Evolutionary conservation across 2,888 invertebrate genomes (phyloP).

Genomic region (Coenonympha arcania): DNA sequence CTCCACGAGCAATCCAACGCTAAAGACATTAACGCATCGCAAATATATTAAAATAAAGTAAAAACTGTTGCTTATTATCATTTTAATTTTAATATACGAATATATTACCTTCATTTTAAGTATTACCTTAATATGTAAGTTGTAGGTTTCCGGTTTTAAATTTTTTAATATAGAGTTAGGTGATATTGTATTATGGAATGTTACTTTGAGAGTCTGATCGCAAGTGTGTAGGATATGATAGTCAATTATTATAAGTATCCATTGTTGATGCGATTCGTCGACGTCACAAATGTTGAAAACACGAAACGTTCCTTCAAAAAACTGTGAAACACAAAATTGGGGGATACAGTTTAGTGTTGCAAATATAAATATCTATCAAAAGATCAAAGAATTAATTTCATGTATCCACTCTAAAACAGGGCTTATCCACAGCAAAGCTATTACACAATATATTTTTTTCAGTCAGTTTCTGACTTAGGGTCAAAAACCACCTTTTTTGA

Average conservation of each 20-base stretch:
- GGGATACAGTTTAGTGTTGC: no score
- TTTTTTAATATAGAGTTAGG: not conserved
- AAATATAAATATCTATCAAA: no score
- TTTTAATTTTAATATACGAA: not conserved
- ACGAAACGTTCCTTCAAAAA: no score
- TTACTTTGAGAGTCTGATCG: conserved; percentile 16
- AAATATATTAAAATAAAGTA: conserved; percentile 6
- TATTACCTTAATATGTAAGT: not conserved
- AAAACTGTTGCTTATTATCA: not conserved
- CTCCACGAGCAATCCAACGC: conserved; percentile 10
- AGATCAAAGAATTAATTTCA: no score
- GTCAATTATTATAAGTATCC: conserved; percentile 65
- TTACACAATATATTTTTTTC: no score
- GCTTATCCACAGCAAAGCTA: no score
- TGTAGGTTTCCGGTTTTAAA: conserved; percentile 1
- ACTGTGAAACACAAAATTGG: no score
- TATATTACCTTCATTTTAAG: not conserved
- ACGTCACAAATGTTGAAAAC: conserved; percentile 33
- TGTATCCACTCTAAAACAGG: no score
- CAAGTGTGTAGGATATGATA: conserved; percentile 41
- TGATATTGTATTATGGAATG: no score
- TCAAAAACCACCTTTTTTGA: not conserved
- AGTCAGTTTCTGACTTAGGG: not conserved
- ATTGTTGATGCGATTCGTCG: conserved; percentile 34
- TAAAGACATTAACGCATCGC: conserved; percentile 4